Evolutionary conservation across 2,888 invertebrate species (phyloP).

Genomic region (Himalopsyche kuldschensis): DNA sequence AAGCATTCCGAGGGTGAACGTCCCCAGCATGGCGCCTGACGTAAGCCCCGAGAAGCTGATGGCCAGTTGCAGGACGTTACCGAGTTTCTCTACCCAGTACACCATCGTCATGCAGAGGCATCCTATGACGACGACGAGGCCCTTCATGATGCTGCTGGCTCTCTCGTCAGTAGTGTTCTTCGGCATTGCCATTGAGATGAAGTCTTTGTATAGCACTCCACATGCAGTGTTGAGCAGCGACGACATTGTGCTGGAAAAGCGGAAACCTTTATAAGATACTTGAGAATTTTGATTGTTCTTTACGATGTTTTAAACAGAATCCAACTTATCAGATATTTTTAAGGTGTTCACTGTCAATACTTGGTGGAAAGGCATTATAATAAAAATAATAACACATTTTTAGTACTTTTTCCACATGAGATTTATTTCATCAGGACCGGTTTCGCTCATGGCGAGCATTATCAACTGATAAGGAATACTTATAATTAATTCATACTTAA

Average conservation of each 20-base stretch:
- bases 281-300: background rate
- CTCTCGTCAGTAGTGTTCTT: slow-evolving; percentile 55
- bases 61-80: slow-evolving; percentile 67
- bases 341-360: too few relatives aligned
- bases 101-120: slow-evolving; percentile 57
- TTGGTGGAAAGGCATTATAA: too few relatives aligned
- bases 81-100: slow-evolving; percentile 65
- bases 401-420: too few relatives aligned
- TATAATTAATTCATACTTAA: too few relatives aligned
- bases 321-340: too few relatives aligned
- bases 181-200: slow-evolving; percentile 57
- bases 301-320: too few relatives aligned
- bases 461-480: too few relatives aligned
- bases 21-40: slow-evolving; percentile 67
- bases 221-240: slow-evolving; percentile 64
- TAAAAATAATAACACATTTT: too few relatives aligned
- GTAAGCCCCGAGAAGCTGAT: slow-evolving; percentile 65
- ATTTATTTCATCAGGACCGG: too few relatives aligned
- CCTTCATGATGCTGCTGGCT: slow-evolving; percentile 63
- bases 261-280: background rate
- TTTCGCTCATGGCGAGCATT: too few relatives aligned
- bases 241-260: slow-evolving; percentile 63
- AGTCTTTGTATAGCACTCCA: slow-evolving; percentile 69
- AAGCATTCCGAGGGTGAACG: slow-evolving; percentile 70
- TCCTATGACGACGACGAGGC: slow-evolving; percentile 49